Percentiles rank a stretch among this genome's conserved stretches.
These are phyloP conservation scores for Mesorhabditis spiculigera DNA, from an alignment of 2,888 invertebrate species.

Conservation along the genomic window DNA sequence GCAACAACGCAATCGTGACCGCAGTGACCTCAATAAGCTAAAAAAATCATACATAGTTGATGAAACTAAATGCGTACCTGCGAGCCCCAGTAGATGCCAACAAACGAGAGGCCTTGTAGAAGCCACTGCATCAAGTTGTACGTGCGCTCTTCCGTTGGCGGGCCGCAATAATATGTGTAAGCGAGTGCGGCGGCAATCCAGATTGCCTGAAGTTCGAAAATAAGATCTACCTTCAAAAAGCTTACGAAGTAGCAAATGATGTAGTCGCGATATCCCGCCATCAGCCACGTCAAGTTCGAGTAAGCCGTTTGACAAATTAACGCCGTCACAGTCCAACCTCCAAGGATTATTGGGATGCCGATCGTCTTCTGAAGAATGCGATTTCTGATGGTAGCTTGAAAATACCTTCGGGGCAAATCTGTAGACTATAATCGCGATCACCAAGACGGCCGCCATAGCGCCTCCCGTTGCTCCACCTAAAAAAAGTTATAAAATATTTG, in stretches of 20 bases:
- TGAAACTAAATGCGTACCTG: not conserved
- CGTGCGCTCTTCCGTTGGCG: not conserved
- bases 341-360: constrained; percentile 1
- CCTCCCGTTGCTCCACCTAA: not conserved
- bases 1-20: not conserved
- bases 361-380: not conserved
- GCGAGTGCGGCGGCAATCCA: not conserved
- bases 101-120: not conserved
- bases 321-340: not conserved
- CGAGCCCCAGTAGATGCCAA: not conserved
- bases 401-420: not conserved
- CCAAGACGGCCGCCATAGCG: not conserved
- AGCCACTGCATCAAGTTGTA: not conserved
- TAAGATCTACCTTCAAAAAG: not conserved
- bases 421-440: not conserved
- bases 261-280: not conserved
- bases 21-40: not conserved
- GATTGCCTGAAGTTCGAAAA: not conserved
- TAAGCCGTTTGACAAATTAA: not conserved
- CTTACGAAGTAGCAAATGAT: not conserved
- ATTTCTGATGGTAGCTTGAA: not conserved
- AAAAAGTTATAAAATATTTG: not conserved
- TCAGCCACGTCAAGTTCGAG: not conserved
- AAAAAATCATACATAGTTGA: not conserved
- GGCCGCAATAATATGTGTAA: not conserved